A percentile compares a stretch with the other conserved stretches of the same genome.
Conservation (phyloP, 92 coral and sea anemone species). For the Zoanthus solanderi region DNA sequence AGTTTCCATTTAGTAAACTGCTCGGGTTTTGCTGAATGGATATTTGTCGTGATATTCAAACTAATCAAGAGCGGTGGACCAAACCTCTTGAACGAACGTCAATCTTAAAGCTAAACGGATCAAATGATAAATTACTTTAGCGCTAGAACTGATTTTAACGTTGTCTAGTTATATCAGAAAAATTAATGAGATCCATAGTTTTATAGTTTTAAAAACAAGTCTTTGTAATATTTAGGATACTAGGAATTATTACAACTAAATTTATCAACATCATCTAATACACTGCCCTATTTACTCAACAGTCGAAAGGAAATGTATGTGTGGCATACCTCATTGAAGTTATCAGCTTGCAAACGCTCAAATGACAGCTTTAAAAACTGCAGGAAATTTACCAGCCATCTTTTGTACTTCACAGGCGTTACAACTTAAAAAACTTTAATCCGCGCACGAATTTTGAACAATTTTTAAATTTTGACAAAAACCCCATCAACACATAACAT, state of each 20-base stretch:
- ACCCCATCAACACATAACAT: background rate
- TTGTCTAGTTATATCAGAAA: constrained; percentile 5
- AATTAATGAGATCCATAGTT: background rate
- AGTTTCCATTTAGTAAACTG: constrained; percentile 3
- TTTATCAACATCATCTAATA: constrained; percentile 12
- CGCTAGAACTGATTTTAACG: constrained; percentile 11
- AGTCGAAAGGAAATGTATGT: background rate
- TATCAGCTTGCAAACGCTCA: constrained; percentile 19
- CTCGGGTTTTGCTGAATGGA: background rate
- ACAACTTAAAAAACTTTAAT: constrained; percentile 5
- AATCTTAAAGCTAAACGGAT: constrained; percentile 31
- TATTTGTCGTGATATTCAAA: background rate
- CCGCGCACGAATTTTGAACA: constrained; percentile 20
- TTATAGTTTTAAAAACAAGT: no score
- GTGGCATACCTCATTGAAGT: constrained; percentile 8
- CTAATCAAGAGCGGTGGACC: constrained; percentile 15
- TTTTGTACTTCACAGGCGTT: background rate
- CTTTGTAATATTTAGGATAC: background rate
- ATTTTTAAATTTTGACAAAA: background rate
- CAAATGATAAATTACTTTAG: constrained; percentile 23
- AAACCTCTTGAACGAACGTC: constrained; percentile 15
- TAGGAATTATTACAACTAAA: background rate
- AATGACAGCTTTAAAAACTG: constrained; percentile 2
- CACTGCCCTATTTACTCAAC: constrained; percentile 14
- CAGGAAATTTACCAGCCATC: constrained; percentile 33